A percentile compares a stretch with the other conserved stretches of the same genome.
Evolutionary conservation across 2,797 vertebrate genomes (phyloP).

Genomic region (Trachops cirrhosus): DNA sequence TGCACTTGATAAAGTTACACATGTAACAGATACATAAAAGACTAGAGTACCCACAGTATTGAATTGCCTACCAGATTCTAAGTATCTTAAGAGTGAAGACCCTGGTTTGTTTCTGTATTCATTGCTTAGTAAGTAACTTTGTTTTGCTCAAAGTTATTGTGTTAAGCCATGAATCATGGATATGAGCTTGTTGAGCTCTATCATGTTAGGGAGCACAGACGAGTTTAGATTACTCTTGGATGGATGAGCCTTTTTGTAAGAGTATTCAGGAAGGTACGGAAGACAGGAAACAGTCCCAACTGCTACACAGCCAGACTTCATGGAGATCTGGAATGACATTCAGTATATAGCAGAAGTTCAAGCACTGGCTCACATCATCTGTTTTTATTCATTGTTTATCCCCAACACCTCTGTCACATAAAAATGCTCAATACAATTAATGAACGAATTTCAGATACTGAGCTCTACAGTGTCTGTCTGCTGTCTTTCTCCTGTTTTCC

Average conservation of each 20-base stretch:
- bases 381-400: background rate
- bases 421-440: background rate
- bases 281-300: background rate
- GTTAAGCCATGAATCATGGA: background rate
- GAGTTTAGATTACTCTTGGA: background rate
- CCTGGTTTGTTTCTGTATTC: constrained; percentile 3
- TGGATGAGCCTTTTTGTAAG: background rate
- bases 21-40: background rate
- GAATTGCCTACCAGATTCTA: background rate
- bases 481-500: background rate
- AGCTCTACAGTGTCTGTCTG: background rate
- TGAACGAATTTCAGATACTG: background rate
- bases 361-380: background rate
- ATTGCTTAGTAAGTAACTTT: background rate
- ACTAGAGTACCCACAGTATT: background rate
- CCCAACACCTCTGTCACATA: background rate
- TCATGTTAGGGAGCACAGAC: background rate
- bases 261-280: background rate
- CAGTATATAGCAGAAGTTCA: background rate
- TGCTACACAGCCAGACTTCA: background rate
- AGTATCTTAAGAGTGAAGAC: background rate
- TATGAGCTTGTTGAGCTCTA: background rate
- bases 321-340: background rate
- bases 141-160: constrained; percentile 27
- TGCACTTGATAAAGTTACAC: background rate